Evolutionary conservation across 2,113 vertebrate species (phyloP), one percentile per base, ranked within the genome.

Genomic region (Elanus axillaris): DNA sequence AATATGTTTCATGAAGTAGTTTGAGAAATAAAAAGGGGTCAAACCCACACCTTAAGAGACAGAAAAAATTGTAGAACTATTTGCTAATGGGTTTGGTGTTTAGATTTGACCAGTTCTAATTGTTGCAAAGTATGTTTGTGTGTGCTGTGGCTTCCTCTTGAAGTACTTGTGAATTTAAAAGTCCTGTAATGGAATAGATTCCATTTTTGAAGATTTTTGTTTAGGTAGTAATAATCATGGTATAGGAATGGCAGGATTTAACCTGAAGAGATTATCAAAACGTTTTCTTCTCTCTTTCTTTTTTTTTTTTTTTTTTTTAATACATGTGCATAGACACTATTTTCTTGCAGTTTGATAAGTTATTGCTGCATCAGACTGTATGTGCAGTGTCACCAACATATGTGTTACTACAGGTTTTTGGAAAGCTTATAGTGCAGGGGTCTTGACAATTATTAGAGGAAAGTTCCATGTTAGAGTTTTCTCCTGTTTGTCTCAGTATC

Each of bases 141-240:
- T 53, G 15, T 27, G 10, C 19, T 48, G 32, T 71, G 32, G 34
- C 21, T 75, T 72, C 16, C 16, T 48, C 21, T 86, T 34, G 27
- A 69, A n/a, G 10, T 34, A 42, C 5, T 31, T 80, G 18, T 48
- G 34, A 7, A 36, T 76, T 72, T 73, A 66, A 71, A 92, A 13
- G 16, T 21, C 18, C 10, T 0, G 0, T 29, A 66, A 63, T 45
- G 32, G 50, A 79, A 63, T 18, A 56, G 21, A 71, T 29, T 18
- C 29, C 4, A 36, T 71, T 53, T 60, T 68, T 82, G 43, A 20
- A 73, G 16, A 15, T 6, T 40, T 78, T 59, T 76, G 27, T 68
- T 58, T 52, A 40, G 13, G 55, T 8, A 22, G 29, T 40, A 73
- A 43, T 40, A 73, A 43, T 38, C 7, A 26, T 0, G 1, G 40